Conservation (phyloP, 2,113 vertebrate genomes). For the Zapus hudsonius region DNA sequence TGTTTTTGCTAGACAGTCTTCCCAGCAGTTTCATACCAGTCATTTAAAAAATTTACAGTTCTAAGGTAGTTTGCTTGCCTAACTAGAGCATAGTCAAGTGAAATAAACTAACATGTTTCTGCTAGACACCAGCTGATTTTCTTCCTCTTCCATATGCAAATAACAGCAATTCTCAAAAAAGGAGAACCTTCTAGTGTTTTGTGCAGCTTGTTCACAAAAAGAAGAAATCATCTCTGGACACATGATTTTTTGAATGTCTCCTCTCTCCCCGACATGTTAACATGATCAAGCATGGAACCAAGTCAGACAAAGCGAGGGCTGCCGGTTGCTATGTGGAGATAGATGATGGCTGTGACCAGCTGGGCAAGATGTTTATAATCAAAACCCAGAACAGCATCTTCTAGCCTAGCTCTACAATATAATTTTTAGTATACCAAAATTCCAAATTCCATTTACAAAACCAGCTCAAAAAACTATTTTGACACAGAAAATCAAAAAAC, state of each 20-base stretch:
- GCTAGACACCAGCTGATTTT: neutral
- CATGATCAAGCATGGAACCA: neutral
- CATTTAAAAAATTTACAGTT: neutral
- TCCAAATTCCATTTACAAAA: conserved; percentile 7
- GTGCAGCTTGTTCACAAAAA: neutral
- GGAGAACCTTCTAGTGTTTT: neutral
- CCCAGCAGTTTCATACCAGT: neutral
- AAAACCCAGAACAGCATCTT: neutral
- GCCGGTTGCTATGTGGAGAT: neutral
- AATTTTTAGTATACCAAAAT: neutral
- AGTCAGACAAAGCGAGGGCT: neutral
- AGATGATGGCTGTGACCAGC: neutral
- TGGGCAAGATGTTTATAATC: neutral
- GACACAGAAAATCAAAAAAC: neutral
- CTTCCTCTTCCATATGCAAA: conserved; percentile 59
- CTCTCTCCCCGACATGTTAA: neutral
- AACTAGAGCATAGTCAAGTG: neutral
- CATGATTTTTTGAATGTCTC: neutral
- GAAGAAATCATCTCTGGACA: conserved; percentile 11
- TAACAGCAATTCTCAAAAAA: neutral
- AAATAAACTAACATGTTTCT: neutral
- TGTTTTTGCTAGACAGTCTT: neutral
- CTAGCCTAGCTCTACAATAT: neutral
- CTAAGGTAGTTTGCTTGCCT: neutral
- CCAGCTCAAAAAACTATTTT: neutral